Base-by-base conservation (phyloP, 1,140 invertebrate genomes). In the Heliconius hermathena region DNA sequence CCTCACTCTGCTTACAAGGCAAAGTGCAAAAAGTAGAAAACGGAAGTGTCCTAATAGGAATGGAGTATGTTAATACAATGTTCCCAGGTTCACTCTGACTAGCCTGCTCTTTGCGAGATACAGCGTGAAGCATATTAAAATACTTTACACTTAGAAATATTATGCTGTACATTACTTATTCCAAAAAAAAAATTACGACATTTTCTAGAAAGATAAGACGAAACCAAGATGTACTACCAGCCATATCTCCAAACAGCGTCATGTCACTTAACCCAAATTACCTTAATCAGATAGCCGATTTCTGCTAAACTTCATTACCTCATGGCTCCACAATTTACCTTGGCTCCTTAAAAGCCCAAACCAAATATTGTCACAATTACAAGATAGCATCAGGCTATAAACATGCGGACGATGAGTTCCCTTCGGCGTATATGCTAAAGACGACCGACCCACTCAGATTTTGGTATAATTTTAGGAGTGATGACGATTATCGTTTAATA, bases 301-400 rank as follows among this genome's bases (percentile, higher is more conserved):
- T 85, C 79, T 82, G 79, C 78, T 83, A 85, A 88, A 89, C 80
- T 87, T 85, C 84, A 88, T 84, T 82, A 83, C 86, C 73, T 84
- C 83, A 87, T 84, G 84, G 79, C 84, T 85, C 80, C 79, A 85
- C 87, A 88, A 88, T 91, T 90, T 90, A 92, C 87, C 87, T 88
- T 83, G 82, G 76, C 88, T 85, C 85, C 88, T 90, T 91, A 89
- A 89, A 90, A 89, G 88, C 85, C 82, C 84, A 82, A 87, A 88
- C 85, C 91, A 93, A 94, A 93, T 92, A 93, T 93, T 93, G 91
- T 90, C 92, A 91, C 89, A 93, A 94, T 93, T 94, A 93, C 78
- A 78, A 89, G 91, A 94, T 94, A 93, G 80, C 89, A 93, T 94
- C 93, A 85, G 76, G 86, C 86, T 88, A 90, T 92, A 91, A 93